Evolutionary conservation across 1,140 invertebrate species (phyloP), one percentile per base, ranked within the genome.

Genomic region (Druon quercuslanigerum): DNA sequence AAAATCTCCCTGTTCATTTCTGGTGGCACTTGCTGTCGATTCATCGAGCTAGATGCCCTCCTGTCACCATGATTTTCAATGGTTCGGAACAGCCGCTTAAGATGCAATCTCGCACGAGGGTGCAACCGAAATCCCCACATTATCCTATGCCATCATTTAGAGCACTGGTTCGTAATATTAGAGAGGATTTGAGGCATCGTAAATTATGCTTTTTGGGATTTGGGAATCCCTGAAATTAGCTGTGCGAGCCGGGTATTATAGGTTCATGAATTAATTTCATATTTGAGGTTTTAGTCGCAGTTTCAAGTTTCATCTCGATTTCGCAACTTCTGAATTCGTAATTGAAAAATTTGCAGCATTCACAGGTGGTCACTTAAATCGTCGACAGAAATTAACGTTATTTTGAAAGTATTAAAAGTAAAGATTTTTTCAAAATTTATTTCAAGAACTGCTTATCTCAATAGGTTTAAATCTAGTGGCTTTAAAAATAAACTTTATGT

Each of bases 121-220:
- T 75, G 60, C 73, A 60, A n/a, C n/a, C n/a, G 19, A 75, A 75
- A 75, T 75, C 73, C 73, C 73, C 50, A 73, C 57, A 51, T 78
- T 74, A n/a, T 72, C 72, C 72, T 72, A 52, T 51, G 60, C 60
- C 16, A 20, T 66, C 57, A 66, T 40, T 66, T 40, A 7, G 60
- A 66, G 9, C 25, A 72, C n/a, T 17, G 17, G 71, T 50, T 72
- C 76, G 57, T 81, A 81, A 83, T 74, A 66, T 72, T 60, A 25
- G 51, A 52, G 33, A 46, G 57, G 25, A 74, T 60, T 73, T 25
- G 56, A 73, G 75, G 76, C 77, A 79, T 80, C 80, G 82, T 87
- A 85, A 87, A 85, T 87, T 84, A 84, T 84, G 76, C 82, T 81
- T 86, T 79, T 85, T 78, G 75, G 77, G 79, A 72, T 79, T 76